Conservation (phyloP, 2,888 invertebrate genomes). For the Chirona hameri region DNA sequence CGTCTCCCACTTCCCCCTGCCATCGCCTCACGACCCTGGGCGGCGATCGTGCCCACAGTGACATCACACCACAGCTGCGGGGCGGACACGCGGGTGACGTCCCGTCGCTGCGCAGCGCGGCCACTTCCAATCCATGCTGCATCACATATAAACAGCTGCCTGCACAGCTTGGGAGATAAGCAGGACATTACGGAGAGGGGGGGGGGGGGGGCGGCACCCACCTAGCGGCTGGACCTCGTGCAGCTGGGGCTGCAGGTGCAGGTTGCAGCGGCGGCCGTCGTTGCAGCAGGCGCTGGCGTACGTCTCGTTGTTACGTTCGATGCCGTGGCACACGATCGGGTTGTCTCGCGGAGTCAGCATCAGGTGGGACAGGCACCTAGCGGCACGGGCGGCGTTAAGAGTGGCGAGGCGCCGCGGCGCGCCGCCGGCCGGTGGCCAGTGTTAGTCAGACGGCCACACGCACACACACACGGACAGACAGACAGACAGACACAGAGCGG, state of each 20-base stretch:
- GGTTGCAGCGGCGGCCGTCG: background rate
- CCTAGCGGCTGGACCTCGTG: background rate
- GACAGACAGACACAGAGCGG: background rate
- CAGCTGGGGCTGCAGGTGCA: background rate
- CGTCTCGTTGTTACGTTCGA: background rate
- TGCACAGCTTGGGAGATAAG: too few relatives aligned
- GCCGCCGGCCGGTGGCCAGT: background rate
- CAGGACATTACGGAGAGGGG: too few relatives aligned
- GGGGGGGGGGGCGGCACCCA: background rate
- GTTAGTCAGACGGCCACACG: background rate
- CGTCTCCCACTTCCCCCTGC: too few relatives aligned
- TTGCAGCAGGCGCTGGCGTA: slow-evolving; percentile 26
- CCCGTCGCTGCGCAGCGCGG: too few relatives aligned
- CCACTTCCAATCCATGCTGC: too few relatives aligned
- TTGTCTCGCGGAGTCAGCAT: background rate
- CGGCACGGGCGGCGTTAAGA: slow-evolving; percentile 4
- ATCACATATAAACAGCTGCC: too few relatives aligned
- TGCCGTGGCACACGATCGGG: slow-evolving; percentile 24
- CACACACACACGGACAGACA: background rate
- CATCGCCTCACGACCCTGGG: too few relatives aligned
- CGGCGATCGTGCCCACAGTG: too few relatives aligned
- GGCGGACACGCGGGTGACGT: too few relatives aligned
- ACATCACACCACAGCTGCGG: too few relatives aligned
- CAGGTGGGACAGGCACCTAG: slow-evolving; percentile 8
- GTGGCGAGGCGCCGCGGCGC: background rate